Base-by-base conservation (phyloP, 1,140 invertebrate genomes). In the Pristionchus pacificus region DNA sequence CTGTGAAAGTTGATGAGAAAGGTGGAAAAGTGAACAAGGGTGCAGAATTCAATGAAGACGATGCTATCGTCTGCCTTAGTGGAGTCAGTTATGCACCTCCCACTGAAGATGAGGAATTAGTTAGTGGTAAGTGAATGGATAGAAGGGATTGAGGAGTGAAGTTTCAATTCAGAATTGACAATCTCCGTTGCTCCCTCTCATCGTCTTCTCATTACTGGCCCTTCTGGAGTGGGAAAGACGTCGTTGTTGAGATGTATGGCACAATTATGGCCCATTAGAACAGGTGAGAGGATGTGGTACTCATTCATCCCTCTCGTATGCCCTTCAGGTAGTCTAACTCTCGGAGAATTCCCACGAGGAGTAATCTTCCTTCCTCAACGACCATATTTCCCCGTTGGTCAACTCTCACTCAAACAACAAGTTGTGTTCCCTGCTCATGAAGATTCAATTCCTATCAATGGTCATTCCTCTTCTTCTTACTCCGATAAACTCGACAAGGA, bases 141-240 rank as follows among this genome's bases (percentile, higher is more conserved):
- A n/a, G n/a, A n/a, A n/a, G n/a, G n/a, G n/a, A n/a, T n/a, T n/a
- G n/a, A n/a, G n/a, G n/a, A n/a, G n/a, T n/a, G n/a, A n/a, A n/a
- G n/a, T n/a, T n/a, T n/a, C n/a, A n/a, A n/a, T n/a, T n/a, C n/a
- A n/a, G n/a, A n/a, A n/a, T n/a, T n/a, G n/a, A n/a, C n/a, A n/a
- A n/a, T n/a, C n/a, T n/a, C n/a, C n/a, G n/a, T n/a, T n/a, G n/a
- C 63, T 83, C 77, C 38, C 76, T 88, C 33, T 72, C 84, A n/a
- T 76, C 89, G 14, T 72, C 78, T 89, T 2, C 75, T 89, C 1
- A 85, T 89, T 27, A 87, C 86, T 55, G 88, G 89, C n/a, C 81
- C 85, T 65, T 88, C 88, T 80, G 88, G 88, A 1, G 86, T 85
- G 79, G 89, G 88, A n/a, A 89, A 89, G 80, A 88, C 87, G 33